Evolutionary conservation across 2,888 invertebrate genomes (phyloP).

Genomic region (Trichacis sp.): DNA sequence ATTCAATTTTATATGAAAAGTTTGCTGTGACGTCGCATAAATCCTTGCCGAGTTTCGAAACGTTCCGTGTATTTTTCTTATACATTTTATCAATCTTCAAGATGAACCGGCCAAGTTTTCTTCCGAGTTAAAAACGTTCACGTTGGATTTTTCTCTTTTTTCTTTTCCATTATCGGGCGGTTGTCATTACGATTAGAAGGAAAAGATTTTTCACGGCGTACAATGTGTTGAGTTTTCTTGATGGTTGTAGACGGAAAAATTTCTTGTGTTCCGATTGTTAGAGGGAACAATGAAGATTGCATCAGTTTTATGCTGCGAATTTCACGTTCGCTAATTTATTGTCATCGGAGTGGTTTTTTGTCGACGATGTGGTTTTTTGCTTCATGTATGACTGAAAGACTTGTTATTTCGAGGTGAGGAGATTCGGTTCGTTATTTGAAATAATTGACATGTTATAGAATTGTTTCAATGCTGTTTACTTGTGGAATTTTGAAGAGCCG

Average conservation of each 20-base stretch:
- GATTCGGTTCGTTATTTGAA: no score
- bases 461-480: slow-evolving; percentile 51
- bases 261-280: no score
- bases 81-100: not conserved
- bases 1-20: not conserved
- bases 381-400: no score
- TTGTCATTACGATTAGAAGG: not conserved
- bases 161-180: not conserved
- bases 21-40: not conserved
- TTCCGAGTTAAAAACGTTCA: not conserved
- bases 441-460: no score
- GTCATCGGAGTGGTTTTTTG: no score
- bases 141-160: not conserved
- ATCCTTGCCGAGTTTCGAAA: not conserved
- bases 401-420: no score
- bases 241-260: no score
- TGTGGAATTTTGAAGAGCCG: slow-evolving; percentile 93
- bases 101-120: slow-evolving; percentile 3
- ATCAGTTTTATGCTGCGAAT: no score
- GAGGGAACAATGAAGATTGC: no score
- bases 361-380: no score
- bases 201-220: not conserved
- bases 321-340: no score
- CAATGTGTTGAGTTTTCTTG: no score
- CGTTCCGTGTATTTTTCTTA: not conserved